These are phyloP conservation scores for Pangasius djambal DNA, from an alignment of 2,797 vertebrate genomes.

Conservation along the genomic window DNA sequence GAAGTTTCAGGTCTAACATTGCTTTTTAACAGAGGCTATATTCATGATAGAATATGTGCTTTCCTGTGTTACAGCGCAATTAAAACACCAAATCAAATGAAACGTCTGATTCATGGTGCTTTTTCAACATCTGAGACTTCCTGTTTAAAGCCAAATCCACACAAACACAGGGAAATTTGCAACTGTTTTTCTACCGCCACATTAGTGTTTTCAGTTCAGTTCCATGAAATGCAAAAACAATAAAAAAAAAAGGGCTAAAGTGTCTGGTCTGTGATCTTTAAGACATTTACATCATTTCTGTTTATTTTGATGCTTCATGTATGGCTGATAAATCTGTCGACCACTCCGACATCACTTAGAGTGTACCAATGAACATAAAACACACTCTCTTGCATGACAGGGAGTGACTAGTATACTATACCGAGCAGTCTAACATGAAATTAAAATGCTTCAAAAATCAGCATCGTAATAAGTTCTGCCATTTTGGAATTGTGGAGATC, in stretches of 20 bases:
- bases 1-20: constrained; percentile 2
- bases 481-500: not conserved
- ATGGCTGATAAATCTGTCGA: not conserved
- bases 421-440: not conserved
- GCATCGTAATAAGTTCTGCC: not conserved
- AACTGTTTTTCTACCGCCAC: not conserved
- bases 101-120: not conserved
- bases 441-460: not conserved
- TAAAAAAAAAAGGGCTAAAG: not conserved
- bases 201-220: not conserved
- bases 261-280: not conserved
- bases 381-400: not conserved
- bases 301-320: not conserved
- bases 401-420: not conserved
- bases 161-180: not conserved
- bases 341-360: not conserved
- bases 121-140: not conserved
- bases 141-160: not conserved
- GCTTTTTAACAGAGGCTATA: constrained; percentile 15
- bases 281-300: not conserved
- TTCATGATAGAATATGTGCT: not conserved
- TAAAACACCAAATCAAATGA: not conserved
- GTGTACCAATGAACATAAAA: not conserved
- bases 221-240: not conserved
- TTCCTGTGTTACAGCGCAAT: not conserved